Base-by-base conservation (phyloP, 2,113 vertebrate genomes). In the Asarcornis scutulata region DNA sequence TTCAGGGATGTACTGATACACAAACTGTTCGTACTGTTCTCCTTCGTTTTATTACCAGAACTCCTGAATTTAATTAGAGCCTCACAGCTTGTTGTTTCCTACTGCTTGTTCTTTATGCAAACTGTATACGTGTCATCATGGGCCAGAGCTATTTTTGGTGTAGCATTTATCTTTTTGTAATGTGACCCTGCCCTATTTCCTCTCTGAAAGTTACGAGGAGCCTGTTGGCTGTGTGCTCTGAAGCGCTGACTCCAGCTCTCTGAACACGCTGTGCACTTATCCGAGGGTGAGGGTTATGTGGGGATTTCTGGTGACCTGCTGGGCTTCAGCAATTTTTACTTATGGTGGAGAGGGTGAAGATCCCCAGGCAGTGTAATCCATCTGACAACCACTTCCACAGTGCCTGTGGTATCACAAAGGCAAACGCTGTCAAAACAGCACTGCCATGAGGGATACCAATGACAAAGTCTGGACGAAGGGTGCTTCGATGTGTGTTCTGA, bases 381-480 rank as follows among this genome's bases (percentile, higher is more conserved):
- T 71, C 78, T 96, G 96, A 92, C 93, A 96, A 81, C 66, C 84
- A 92, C 84, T 92, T 97, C 60, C 93, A 92, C 17, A 25, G n/a
- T 56, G 86, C 81, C 77, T 81, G 67, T 53, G 42, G 36, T 68
- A 82, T 79, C 73, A 91, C 94, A 95, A 92, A 95, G 75, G 42
- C 90, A 77, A 94, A 44, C 91, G 95, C 84, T 96, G 92, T 91
- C 83, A 88, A 71, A 81, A 68, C 84, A 89, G 81, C 91, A 78
- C 3, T 21, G 34, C 55, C 46, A 1, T 7, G 32, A 59, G 80
- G 68, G 89, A 75, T 91, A 73, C 58, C 86, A 38, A 44, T 85
- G 84, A 29, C 91, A 64, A 63, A 78, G 86, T 78, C 90, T 53
- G 34, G 40, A 84, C 91, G 83, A 84, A 81, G 88, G 84, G 74